phyloP scores from a whole-genome alignment of 2,113 vertebrate genomes.

The Potamarius usumacintae region DNA sequence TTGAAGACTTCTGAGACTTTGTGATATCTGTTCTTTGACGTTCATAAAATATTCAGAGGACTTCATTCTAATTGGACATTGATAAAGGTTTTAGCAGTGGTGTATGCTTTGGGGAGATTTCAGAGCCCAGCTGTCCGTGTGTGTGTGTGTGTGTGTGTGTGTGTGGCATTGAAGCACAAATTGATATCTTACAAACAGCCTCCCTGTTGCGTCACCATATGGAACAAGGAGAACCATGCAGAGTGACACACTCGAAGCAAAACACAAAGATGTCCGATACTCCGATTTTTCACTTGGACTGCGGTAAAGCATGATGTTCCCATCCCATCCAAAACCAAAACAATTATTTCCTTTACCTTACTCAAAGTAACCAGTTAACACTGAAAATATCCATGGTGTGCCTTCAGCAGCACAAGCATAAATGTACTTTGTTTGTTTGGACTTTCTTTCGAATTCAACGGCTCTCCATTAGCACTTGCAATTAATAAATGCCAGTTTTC shows the following conservation, averaged over 20 bases:
- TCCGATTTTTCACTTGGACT: neutral
- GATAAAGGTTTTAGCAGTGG: neutral
- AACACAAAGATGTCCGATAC: constrained; percentile 2
- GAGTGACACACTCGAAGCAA: neutral
- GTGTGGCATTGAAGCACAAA: constrained; percentile 20
- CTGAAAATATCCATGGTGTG: neutral
- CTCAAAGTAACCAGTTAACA: neutral
- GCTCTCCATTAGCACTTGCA: neutral
- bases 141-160: constrained; percentile 18
- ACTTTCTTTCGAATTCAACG: neutral
- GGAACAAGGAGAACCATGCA: constrained; percentile 17
- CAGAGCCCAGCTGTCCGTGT: neutral
- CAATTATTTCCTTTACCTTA: neutral
- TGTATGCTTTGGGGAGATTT: neutral
- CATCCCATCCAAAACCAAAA: neutral
- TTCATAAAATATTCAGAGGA: neutral
- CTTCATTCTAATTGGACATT: neutral
- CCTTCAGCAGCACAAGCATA: neutral
- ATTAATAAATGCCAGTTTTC: neutral
- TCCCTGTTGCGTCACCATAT: constrained; percentile 52
- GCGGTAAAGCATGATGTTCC: neutral
- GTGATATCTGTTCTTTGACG: neutral
- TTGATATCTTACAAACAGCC: constrained; percentile 43
- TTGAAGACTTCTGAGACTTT: neutral
- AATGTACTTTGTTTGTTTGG: neutral